phyloP scores from a whole-genome alignment of 2,888 invertebrate species.

The Gasteruption jaculator region DNA sequence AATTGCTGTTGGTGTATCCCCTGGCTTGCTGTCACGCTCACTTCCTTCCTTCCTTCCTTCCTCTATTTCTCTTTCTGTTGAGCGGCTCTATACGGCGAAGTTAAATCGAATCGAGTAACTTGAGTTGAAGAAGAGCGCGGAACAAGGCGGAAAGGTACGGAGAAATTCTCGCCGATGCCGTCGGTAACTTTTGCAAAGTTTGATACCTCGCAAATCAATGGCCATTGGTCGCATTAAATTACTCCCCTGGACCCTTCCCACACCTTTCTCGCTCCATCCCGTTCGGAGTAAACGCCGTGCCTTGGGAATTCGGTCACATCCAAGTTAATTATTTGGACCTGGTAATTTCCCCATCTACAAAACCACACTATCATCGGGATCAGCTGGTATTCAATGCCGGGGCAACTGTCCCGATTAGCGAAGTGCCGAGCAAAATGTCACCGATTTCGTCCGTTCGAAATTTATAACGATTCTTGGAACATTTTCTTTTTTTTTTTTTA shows the following conservation, averaged over 20 bases:
- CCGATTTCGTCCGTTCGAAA: no score
- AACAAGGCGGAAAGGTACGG: conserved; percentile 14
- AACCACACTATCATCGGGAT: no score
- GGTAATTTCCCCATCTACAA: no score
- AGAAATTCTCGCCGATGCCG: conserved; percentile 16
- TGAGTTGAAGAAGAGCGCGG: conserved; percentile 36
- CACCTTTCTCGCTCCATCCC: conserved; percentile 5
- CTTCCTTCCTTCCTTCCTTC: neutral
- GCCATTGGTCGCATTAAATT: conserved; percentile 38
- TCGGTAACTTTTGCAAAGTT: conserved; percentile 33
- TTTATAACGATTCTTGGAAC: no score
- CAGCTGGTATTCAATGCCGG: no score
- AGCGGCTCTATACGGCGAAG: conserved; percentile 33
- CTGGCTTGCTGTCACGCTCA: neutral
- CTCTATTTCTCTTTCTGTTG: conserved; percentile 18
- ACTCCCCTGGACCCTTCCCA: conserved; percentile 20
- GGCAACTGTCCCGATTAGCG: no score
- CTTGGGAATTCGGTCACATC: no score
- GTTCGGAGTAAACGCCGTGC: conserved; percentile 8
- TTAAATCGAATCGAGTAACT: conserved; percentile 48
- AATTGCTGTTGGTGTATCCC: conserved; percentile 32
- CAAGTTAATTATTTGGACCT: no score
- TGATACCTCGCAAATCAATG: conserved; percentile 39
- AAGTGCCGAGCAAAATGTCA: no score
- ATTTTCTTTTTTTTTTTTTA: no score